These are phyloP conservation scores for Druon quercuslanigerum DNA, from an alignment of 1,140 invertebrate genomes.

Conservation along the genomic window DNA sequence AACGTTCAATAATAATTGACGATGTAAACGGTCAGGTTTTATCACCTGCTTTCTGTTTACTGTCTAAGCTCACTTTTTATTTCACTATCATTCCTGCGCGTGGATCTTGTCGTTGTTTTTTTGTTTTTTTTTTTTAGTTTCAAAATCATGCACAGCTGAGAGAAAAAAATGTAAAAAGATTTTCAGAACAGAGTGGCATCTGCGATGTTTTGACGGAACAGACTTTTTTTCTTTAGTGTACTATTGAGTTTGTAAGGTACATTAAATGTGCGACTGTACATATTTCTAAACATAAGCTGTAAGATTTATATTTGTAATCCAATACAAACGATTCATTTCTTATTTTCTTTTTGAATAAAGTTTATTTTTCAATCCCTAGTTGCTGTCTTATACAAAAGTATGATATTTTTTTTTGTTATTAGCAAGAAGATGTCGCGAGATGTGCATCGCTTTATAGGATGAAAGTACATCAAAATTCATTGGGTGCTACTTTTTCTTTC, in stretches of 20 bases:
- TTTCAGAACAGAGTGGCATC: background rate
- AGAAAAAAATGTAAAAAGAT: background rate
- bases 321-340: conserved; percentile 62
- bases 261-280: conserved; percentile 60
- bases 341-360: conserved; percentile 67
- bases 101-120: background rate
- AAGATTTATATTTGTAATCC: conserved; percentile 70
- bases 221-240: conserved; percentile 28
- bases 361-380: conserved; percentile 67
- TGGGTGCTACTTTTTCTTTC: too few species aligned
- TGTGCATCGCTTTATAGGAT: too few species aligned
- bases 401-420: too few species aligned
- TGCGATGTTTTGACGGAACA: background rate
- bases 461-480: too few species aligned
- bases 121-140: background rate
- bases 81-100: conserved; percentile 10
- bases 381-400: conserved; percentile 45
- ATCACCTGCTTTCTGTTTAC: background rate
- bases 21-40: background rate
- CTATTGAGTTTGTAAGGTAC: conserved; percentile 50
- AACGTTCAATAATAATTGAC: background rate
- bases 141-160: background rate
- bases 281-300: conserved; percentile 69
- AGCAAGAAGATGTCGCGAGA: too few species aligned
- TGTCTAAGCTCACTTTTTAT: background rate